These are phyloP conservation scores for Magallana angulata DNA, from an alignment of 1,140 invertebrate genomes.

Conservation along the genomic window DNA sequence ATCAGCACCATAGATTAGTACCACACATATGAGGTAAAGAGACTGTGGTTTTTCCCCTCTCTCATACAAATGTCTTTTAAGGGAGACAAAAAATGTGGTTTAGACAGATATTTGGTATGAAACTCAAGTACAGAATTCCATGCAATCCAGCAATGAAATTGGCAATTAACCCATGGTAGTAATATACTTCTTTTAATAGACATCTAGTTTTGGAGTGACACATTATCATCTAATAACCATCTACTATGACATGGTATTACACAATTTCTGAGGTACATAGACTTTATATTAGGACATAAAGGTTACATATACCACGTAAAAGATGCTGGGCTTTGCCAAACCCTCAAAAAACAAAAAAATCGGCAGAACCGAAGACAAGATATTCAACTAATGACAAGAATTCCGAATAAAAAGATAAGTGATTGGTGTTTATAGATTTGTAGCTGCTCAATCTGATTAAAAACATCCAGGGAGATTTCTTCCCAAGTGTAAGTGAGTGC, in stretches of 20 bases:
- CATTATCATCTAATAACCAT: background rate
- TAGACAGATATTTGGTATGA: too few species aligned
- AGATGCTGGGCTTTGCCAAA: background rate
- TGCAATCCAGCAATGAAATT: too few species aligned
- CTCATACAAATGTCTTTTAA: too few species aligned
- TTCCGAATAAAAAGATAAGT: conserved; percentile 28
- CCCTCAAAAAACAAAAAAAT: background rate
- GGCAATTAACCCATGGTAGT: too few species aligned
- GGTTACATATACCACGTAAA: background rate
- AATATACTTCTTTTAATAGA: too few species aligned
- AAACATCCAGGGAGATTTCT: conserved; percentile 26
- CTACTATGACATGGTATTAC: background rate
- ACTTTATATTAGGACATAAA: background rate
- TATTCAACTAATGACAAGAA: conserved; percentile 33
- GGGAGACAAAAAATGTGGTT: too few species aligned
- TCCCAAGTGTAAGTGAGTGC: background rate
- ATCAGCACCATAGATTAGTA: too few species aligned
- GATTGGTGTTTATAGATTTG: conserved; percentile 28
- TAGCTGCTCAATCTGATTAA: background rate
- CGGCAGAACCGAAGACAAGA: background rate
- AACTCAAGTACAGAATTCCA: too few species aligned
- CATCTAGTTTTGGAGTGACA: background rate
- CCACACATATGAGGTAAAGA: too few species aligned
- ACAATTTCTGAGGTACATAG: background rate
- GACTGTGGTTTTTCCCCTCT: too few species aligned